Base-by-base conservation (phyloP, 2,113 vertebrate species). In the Speoplatyrhinus poulsoni region DNA sequence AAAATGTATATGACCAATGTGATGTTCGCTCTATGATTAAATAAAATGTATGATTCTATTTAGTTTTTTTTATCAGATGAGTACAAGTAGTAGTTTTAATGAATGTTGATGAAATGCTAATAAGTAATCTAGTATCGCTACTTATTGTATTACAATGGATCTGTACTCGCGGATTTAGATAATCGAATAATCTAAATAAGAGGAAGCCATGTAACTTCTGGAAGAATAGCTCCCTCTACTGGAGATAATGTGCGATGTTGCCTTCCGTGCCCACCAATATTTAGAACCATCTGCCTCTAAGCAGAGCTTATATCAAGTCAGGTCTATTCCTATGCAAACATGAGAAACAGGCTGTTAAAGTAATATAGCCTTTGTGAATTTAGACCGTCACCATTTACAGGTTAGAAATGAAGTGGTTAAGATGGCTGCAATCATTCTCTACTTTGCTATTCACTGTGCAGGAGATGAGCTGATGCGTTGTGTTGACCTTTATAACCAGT, bases 401-500 rank as follows among this genome's bases (percentile, higher is more conserved):
- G 4, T 41, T 41, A 41, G 4, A 41, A 41, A 41, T 41, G 3
- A 19, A 9, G 17, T 56, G 17, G 12, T 2, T 32, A 62, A 54
- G 1, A n/a, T n/a, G 46, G 41, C 19, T 17, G 33, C 49, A 3
- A 16, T n/a, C 0, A 0, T 0, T 0, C 3, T 58, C 1, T 26
- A 12, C 8, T 58, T 71, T 46, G 55, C 13, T 12, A 0, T 67
- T 65, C 0, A 46, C 16, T 46, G 2, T 57, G 1, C 84, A 99
- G 98, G 98, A 49, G 98, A 99, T 41, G 98, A 99, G 46, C 93
- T 99, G 75, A 98, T 96, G 95, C 95, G 96, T 73, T 99, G 96
- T 0, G 96, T 99, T 16, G 97, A 99, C 83, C 95, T 99, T 54
- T 99, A 99, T 81, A 99, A 99, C 74, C 97, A 99, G 91, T 93